These are phyloP conservation scores for Antedon mediterranea DNA, from an alignment of 53 echinoderm and acorn worm genomes.

Conservation along the genomic window DNA sequence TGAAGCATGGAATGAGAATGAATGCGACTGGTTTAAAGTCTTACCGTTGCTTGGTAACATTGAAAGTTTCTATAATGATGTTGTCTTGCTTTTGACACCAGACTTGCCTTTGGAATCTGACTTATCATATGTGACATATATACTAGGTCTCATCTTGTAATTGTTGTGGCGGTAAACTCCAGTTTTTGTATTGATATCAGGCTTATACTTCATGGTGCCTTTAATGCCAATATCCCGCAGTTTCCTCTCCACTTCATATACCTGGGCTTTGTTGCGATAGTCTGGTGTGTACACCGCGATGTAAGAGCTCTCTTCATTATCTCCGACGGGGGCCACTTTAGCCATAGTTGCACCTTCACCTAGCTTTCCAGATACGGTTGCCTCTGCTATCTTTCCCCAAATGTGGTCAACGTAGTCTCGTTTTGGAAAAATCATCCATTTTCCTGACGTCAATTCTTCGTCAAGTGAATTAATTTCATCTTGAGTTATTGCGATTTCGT, in stretches of 20 bases:
- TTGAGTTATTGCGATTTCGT: neutral
- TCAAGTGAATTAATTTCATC: neutral
- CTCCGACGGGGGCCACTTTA: neutral
- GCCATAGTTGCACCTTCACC: neutral
- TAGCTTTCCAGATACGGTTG: neutral
- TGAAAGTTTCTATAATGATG: too few species aligned
- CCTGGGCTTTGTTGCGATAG: neutral
- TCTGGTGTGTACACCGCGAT: neutral
- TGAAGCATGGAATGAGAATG: too few species aligned
- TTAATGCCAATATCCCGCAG: neutral
- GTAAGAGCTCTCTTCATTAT: neutral
- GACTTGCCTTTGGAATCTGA: neutral
- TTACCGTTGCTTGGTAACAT: too few species aligned
- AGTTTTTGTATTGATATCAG: neutral
- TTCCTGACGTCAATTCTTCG: neutral
- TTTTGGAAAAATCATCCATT: neutral
- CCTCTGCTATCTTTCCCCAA: neutral
- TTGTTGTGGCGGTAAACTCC: neutral
- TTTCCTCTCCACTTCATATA: neutral
- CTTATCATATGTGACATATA: neutral
- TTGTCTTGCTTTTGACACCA: too few species aligned
- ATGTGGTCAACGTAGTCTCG: neutral
- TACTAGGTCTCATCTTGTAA: neutral
- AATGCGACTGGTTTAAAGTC: too few species aligned
- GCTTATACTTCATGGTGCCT: neutral